A percentile compares a stretch with the other conserved stretches of the same genome.
Evolutionary conservation across 2,888 invertebrate genomes (phyloP).

Genomic region (Parnassius glacialis): DNA sequence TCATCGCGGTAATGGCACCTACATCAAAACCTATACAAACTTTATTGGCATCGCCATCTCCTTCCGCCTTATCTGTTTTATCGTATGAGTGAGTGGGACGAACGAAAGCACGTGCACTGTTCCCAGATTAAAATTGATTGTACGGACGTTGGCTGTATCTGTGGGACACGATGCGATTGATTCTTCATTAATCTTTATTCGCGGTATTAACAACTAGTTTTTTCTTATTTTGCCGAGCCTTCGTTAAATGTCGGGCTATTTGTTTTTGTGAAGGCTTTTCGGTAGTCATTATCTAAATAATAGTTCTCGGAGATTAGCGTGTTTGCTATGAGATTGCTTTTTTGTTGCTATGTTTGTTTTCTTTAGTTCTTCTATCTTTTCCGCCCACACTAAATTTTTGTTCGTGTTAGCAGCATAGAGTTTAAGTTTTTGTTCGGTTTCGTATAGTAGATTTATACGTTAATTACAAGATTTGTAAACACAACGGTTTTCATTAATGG

Average conservation of each 20-base stretch:
- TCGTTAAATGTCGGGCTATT: slow-evolving; percentile 20
- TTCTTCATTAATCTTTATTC: slow-evolving; percentile 79
- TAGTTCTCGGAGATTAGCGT: slow-evolving; percentile 20
- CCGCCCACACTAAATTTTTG: too few relatives aligned
- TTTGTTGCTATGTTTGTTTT: not conserved
- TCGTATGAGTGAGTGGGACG: slow-evolving; percentile 41
- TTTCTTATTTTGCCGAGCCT: slow-evolving; percentile 34
- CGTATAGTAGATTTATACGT: too few relatives aligned
- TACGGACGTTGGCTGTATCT: slow-evolving; percentile 69
- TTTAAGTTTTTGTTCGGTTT: too few relatives aligned
- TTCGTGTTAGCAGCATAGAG: too few relatives aligned
- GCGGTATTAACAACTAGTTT: slow-evolving; percentile 60
- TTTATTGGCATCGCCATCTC: slow-evolving; percentile 47
- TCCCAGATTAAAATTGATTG: slow-evolving; percentile 80
- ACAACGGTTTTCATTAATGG: too few relatives aligned
- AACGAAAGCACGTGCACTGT: slow-evolving; percentile 50
- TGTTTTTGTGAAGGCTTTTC: slow-evolving; percentile 29
- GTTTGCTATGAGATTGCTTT: slow-evolving; percentile 21
- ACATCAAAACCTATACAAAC: slow-evolving; percentile 59
- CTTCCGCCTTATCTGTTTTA: slow-evolving; percentile 34
- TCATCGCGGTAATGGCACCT: slow-evolving; percentile 66
- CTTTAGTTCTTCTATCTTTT: too few relatives aligned
- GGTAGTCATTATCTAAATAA: slow-evolving; percentile 27
- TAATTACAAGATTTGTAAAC: too few relatives aligned
- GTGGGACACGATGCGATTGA: slow-evolving; percentile 71